These are phyloP conservation scores for Drosophila dunni DNA, from an alignment of 1,140 invertebrate species.

Conservation along the genomic window DNA sequence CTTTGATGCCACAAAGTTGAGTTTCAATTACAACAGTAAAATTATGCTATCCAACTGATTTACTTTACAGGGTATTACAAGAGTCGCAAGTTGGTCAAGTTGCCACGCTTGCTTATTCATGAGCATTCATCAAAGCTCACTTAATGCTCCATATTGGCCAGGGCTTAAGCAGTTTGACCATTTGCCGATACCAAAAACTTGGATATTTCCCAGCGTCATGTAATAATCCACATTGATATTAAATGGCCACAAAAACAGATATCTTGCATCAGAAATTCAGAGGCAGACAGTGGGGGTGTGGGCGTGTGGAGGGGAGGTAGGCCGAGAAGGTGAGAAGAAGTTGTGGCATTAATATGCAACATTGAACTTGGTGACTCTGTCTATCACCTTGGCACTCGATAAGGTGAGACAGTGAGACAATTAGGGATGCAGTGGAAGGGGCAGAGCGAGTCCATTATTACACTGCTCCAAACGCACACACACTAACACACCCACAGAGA, in stretches of 20 bases:
- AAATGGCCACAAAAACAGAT: conserved; percentile 41
- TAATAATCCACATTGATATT: conserved; percentile 73
- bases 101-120: conserved; percentile 74
- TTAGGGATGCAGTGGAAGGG: conserved; percentile 26
- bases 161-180: conserved; percentile 76
- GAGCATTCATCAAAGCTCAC: conserved; percentile 76
- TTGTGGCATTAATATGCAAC: conserved; percentile 70
- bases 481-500: not conserved
- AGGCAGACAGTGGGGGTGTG: conserved; percentile 9
- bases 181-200: conserved; percentile 47
- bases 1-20: too few species aligned
- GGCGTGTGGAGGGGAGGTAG: not conserved
- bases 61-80: conserved; percentile 13
- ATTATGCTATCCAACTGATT: not conserved
- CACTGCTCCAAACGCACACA: conserved; percentile 10
- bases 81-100: conserved; percentile 25
- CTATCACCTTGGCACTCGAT: conserved; percentile 26
- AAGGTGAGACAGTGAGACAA: conserved; percentile 49
- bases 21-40: not conserved
- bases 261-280: conserved; percentile 6
- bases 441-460: conserved; percentile 42
- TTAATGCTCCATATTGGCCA: conserved; percentile 75
- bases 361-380: conserved; percentile 50
- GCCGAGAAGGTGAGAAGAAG: conserved; percentile 15
- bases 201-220: conserved; percentile 51